phyloP scores from a whole-genome alignment of 2,888 invertebrate species.

The Hermaeophaga mercurialis region DNA sequence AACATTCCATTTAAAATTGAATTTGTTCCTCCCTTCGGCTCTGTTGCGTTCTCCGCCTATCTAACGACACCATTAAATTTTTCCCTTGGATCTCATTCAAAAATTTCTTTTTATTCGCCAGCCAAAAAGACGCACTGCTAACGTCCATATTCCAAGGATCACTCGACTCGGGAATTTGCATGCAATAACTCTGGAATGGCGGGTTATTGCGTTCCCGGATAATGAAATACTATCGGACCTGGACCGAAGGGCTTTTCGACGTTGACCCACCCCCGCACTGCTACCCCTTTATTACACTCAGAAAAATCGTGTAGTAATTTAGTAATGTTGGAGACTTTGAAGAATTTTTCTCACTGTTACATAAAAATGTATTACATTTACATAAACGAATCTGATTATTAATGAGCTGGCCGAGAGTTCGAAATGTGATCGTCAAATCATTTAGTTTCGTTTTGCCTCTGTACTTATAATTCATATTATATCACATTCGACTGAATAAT shows the following conservation, averaged over 20 bases:
- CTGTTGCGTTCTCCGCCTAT: conserved; percentile 8
- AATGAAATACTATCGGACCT: conserved; percentile 50
- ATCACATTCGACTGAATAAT: too few species aligned
- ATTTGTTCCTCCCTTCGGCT: conserved; percentile 2
- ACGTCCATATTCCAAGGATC: conserved; percentile 24
- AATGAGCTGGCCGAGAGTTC: too few species aligned
- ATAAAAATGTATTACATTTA: too few species aligned
- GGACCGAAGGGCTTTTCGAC: conserved; percentile 27
- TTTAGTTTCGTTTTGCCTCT: too few species aligned
- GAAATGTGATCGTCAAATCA: too few species aligned
- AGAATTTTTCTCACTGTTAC: too few species aligned
- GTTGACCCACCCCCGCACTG: conserved; percentile 41
- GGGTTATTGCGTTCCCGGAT: conserved; percentile 45
- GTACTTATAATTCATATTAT: too few species aligned
- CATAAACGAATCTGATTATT: too few species aligned
- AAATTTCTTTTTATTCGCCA: conserved; percentile 17
- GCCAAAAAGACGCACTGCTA: conserved; percentile 15
- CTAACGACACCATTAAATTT: conserved; percentile 25
- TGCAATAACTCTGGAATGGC: conserved; percentile 52
- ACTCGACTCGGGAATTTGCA: conserved; percentile 52
- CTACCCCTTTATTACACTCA: too few species aligned
- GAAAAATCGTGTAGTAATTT: too few species aligned
- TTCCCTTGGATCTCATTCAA: conserved; percentile 15
- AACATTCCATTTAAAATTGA: conserved; percentile 5
- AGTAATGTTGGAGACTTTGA: too few species aligned